Evolutionary conservation across 2,888 invertebrate species (phyloP).

Genomic region (Dryocosmus kuriphilus): DNA sequence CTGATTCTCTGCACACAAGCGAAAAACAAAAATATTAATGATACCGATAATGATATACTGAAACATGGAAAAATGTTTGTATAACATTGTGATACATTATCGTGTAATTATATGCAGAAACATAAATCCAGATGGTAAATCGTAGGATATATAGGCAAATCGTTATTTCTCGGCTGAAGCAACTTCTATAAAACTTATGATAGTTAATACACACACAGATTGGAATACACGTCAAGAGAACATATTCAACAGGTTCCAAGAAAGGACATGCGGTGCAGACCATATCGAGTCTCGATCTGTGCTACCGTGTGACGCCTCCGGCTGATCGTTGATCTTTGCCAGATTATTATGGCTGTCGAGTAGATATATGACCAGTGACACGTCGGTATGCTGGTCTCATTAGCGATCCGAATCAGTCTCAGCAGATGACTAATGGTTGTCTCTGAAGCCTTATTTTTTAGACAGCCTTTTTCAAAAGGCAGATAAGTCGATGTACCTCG

Average conservation of each 20-base stretch:
- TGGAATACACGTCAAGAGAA: conserved; percentile 61
- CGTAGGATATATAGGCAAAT: conserved; percentile 26
- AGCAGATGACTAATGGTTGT: conserved; percentile 62
- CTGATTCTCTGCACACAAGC: too few species aligned
- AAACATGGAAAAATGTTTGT: conserved; percentile 18
- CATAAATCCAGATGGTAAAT: conserved; percentile 34
- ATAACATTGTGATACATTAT: conserved; percentile 26
- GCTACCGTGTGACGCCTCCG: conserved; percentile 62
- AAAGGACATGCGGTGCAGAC: conserved; percentile 60
- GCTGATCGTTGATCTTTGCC: conserved; percentile 64
- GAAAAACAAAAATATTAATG: neutral
- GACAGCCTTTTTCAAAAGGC: neutral
- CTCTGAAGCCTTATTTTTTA: conserved; percentile 37
- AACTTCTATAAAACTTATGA: conserved; percentile 27
- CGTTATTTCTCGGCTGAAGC: neutral
- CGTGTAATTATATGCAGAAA: conserved; percentile 22
- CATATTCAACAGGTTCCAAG: conserved; percentile 65
- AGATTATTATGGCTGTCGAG: conserved; percentile 67
- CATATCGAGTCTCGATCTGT: conserved; percentile 63
- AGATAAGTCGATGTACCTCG: neutral
- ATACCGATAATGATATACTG: conserved; percentile 1
- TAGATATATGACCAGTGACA: conserved; percentile 55
- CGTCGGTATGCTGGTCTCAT: conserved; percentile 65
- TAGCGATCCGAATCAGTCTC: conserved; percentile 59
- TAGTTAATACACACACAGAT: conserved; percentile 57